Base-by-base conservation (phyloP, 1,140 invertebrate genomes). In the Lasaia peninsularis region DNA sequence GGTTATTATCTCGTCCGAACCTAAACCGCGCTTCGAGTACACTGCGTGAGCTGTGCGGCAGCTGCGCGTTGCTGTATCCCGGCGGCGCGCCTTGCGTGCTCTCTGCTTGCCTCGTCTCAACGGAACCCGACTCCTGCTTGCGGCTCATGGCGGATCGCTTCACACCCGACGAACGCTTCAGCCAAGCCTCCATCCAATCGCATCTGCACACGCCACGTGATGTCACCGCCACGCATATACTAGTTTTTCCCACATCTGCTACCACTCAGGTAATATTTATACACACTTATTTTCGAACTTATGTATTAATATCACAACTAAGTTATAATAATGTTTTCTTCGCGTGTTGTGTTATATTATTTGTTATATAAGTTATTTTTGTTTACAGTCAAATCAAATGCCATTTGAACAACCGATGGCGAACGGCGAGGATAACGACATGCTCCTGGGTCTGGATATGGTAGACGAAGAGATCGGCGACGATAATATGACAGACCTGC, bases 221-320 rank as follows among this genome's bases (percentile, higher is more conserved):
- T 90, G 96, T 98, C 50, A 96, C 96, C 50, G 97, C 96, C 77
- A 99, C 98, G 50, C 98, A 99, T 85, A 99, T 99, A 67, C 92
- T 99, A 59, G 98, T 99, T 60, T 99, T 99, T 90, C 98, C 98
- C 49, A 99, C 97, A 7, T 99, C 97, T 56, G 97, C 98, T 24
- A 98, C 96, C 31, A 97, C 97, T 56, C 96, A 97, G 93, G 96
- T 97, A 90, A 28, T 28, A 28, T 28, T 28, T 24, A 28, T 6
- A 28, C 24, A 28, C 4, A 28, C 5, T 28, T 4, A 6, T 6
- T 28, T 28, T 7, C 24, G 5, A 28, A 7, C 24, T 28, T 28
- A 28, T n/a, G n/a, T n/a, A n/a, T n/a, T n/a, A n/a, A n/a, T n/a
- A n/a, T n/a, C n/a, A n/a, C n/a, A n/a, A n/a, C n/a, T n/a, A n/a